Conservation (phyloP, 2,888 invertebrate genomes). For the Drosophila cognata region DNA sequence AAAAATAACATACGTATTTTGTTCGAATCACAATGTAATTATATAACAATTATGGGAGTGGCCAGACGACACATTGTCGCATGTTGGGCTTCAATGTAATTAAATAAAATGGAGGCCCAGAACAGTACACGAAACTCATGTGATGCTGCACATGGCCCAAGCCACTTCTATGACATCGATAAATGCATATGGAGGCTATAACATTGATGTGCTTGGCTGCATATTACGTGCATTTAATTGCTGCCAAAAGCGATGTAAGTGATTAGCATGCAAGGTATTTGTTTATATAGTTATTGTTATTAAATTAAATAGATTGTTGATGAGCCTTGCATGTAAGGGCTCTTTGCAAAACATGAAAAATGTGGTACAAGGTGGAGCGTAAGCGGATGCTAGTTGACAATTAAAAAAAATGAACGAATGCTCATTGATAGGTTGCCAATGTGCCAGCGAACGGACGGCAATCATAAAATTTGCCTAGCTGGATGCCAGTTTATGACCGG, state of each 20-base stretch:
- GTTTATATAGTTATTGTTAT: slow-evolving; percentile 34
- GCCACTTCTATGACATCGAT: slow-evolving; percentile 25
- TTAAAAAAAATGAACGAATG: slow-evolving; percentile 40
- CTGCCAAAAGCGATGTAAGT: slow-evolving; percentile 40
- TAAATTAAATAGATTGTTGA: slow-evolving; percentile 49
- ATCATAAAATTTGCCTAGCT: slow-evolving; percentile 51
- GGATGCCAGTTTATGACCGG: slow-evolving; percentile 55
- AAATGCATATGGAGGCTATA: slow-evolving; percentile 25
- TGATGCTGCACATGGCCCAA: slow-evolving; percentile 55
- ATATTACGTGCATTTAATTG: slow-evolving; percentile 72
- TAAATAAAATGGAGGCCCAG: slow-evolving; percentile 24
- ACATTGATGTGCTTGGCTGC: slow-evolving; percentile 60
- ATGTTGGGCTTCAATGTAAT: slow-evolving; percentile 46
- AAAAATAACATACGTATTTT: slow-evolving; percentile 46
- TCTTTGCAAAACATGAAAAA: slow-evolving; percentile 14
- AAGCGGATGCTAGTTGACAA: slow-evolving; percentile 67
- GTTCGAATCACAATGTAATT: slow-evolving; percentile 67
- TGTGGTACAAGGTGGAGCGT: slow-evolving; percentile 70
- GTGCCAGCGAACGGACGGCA: slow-evolving; percentile 20
- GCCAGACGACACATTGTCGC: slow-evolving; percentile 34
- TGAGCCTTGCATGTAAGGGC: slow-evolving; percentile 50
- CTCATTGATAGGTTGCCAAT: slow-evolving; percentile 38
- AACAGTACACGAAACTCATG: slow-evolving; percentile 22
- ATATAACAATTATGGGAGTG: slow-evolving; percentile 73
- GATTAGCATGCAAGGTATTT: slow-evolving; percentile 41